Evolutionary conservation across 2,797 vertebrate species (phyloP).

Genomic region (Dendrocincla tyrannina): DNA sequence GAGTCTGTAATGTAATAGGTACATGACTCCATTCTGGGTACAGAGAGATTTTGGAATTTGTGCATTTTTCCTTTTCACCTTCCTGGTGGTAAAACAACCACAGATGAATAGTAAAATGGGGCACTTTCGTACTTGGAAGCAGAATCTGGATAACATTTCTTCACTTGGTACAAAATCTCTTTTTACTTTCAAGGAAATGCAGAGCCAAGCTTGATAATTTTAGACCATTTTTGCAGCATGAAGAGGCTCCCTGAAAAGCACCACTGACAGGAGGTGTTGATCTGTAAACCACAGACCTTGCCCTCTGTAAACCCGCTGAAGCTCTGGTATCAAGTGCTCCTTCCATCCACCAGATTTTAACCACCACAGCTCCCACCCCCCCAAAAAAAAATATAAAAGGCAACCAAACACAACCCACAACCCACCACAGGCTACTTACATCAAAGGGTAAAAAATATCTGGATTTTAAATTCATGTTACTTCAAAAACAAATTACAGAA

Average conservation of each 20-base stretch:
- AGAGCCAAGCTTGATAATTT: not conserved
- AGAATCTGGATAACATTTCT: not conserved
- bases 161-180: not conserved
- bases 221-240: not conserved
- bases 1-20: not conserved
- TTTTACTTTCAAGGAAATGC: not conserved
- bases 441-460: not conserved
- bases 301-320: not conserved
- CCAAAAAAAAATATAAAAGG: not conserved
- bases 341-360: not conserved
- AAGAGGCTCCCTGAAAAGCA: not conserved
- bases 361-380: not conserved
- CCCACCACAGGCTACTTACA: not conserved
- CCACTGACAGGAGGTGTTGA: not conserved
- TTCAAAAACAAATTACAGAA: constrained; percentile 28
- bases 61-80: not conserved
- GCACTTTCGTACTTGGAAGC: not conserved
- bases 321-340: not conserved
- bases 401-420: not conserved
- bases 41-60: not conserved
- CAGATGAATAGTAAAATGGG: not conserved
- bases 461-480: not conserved
- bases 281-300: not conserved
- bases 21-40: not conserved
- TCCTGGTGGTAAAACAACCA: not conserved